Percentiles rank a stretch among this genome's conserved stretches.
Conservation (phyloP, 2,113 vertebrate species). For the Mirza zaza region DNA sequence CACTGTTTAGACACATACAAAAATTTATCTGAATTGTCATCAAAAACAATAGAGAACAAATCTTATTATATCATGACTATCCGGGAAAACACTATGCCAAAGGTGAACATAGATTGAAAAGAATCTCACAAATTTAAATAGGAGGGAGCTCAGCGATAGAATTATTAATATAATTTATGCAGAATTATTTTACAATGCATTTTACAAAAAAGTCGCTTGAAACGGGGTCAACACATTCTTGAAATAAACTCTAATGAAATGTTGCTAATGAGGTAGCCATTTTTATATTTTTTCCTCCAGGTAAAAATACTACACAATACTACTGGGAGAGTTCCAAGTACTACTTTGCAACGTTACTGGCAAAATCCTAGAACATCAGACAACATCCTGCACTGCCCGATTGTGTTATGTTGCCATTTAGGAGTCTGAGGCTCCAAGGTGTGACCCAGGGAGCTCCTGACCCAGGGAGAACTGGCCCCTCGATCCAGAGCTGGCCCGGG, state of each 20-base stretch:
- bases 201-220: neutral
- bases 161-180: neutral
- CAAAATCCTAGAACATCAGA: neutral
- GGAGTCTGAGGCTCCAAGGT: neutral
- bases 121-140: neutral
- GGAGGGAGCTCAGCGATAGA: neutral
- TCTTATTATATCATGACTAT: neutral
- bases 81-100: neutral
- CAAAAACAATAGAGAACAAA: neutral
- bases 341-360: neutral
- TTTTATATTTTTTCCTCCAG: neutral
- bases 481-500: accelerated
- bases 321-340: neutral
- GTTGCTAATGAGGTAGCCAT: neutral
- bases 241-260: neutral
- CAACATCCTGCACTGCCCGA: neutral
- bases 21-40: neutral
- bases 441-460: neutral
- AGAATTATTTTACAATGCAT: neutral
- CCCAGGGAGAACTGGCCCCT: accelerated
- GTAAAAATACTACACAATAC: neutral
- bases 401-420: neutral
- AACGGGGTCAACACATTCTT: neutral
- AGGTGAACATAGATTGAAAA: neutral
- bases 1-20: neutral